Evolutionary conservation across 2,113 vertebrate genomes (phyloP).

Genomic region (Tychaedon coryphoeus): DNA sequence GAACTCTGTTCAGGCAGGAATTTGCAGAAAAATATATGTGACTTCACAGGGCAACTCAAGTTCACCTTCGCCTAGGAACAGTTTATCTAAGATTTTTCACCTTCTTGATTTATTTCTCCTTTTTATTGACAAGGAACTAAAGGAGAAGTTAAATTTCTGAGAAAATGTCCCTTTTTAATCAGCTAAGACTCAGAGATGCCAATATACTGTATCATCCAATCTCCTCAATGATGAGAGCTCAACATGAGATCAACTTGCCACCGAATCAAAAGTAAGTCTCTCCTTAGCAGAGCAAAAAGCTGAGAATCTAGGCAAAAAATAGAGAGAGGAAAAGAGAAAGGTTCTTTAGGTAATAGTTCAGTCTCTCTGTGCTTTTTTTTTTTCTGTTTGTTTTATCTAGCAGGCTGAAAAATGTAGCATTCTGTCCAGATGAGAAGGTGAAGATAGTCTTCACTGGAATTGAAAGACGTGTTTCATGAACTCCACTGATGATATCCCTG

Average conservation of each 20-base stretch:
- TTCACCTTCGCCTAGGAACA: background rate
- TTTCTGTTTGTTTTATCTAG: background rate
- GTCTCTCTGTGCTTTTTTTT: background rate
- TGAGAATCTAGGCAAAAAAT: background rate
- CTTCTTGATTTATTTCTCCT: background rate
- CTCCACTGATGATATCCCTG: background rate
- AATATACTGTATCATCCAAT: background rate
- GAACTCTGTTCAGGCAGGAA: background rate
- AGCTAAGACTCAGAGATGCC: background rate
- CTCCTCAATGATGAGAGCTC: background rate
- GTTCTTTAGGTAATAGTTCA: background rate
- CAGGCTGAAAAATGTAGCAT: background rate
- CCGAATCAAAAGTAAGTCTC: background rate
- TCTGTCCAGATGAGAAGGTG: background rate
- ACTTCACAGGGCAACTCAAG: background rate
- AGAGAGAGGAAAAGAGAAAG: background rate
- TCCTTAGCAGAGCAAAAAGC: background rate
- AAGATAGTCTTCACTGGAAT: background rate
- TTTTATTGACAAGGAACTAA: background rate
- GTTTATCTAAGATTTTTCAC: background rate
- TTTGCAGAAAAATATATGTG: background rate
- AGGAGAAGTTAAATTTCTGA: background rate
- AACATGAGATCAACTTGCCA: background rate
- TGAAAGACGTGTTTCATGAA: background rate
- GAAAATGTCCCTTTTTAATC: background rate